Evolutionary conservation across 2,113 vertebrate species (phyloP).

Genomic region (Orthonyx spaldingii): DNA sequence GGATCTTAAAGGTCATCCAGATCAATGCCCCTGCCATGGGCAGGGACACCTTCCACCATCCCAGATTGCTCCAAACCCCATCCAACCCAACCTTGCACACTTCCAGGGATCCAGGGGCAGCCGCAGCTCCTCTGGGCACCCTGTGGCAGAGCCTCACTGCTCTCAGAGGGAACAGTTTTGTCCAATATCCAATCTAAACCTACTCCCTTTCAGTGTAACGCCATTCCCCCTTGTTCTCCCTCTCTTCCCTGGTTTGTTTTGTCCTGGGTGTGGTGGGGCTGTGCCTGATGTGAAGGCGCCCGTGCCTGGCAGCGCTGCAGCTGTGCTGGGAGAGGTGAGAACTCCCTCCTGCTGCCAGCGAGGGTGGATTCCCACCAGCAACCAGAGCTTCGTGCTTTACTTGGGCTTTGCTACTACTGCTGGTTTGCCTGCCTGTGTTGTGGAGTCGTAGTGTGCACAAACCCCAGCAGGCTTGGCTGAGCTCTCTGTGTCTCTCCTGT

Average conservation of each 20-base stretch:
- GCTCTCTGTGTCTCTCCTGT: not conserved
- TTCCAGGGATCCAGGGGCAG: not conserved
- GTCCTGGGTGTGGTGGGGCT: not conserved
- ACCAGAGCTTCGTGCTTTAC: not conserved
- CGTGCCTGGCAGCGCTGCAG: not conserved
- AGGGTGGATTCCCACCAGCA: not conserved
- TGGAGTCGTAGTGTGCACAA: not conserved
- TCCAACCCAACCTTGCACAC: not conserved
- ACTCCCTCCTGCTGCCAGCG: not conserved
- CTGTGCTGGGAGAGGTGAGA: not conserved
- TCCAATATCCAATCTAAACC: fast-evolving
- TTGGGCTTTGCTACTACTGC: not conserved
- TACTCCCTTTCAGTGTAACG: fast-evolving
- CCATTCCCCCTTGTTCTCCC: not conserved
- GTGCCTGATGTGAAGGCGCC: fast-evolving
- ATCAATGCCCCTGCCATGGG: not conserved
- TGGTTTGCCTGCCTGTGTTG: not conserved
- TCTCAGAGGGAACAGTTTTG: fast-evolving
- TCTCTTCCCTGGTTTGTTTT: not conserved
- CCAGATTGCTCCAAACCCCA: not conserved
- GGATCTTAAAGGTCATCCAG: not conserved
- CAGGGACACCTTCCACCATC: not conserved
- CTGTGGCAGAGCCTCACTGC: fast-evolving
- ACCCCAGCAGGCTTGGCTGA: not conserved
- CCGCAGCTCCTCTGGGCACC: not conserved